Base-by-base conservation (phyloP, 2,888 invertebrate species). In the Chromoteleia sp. region DNA sequence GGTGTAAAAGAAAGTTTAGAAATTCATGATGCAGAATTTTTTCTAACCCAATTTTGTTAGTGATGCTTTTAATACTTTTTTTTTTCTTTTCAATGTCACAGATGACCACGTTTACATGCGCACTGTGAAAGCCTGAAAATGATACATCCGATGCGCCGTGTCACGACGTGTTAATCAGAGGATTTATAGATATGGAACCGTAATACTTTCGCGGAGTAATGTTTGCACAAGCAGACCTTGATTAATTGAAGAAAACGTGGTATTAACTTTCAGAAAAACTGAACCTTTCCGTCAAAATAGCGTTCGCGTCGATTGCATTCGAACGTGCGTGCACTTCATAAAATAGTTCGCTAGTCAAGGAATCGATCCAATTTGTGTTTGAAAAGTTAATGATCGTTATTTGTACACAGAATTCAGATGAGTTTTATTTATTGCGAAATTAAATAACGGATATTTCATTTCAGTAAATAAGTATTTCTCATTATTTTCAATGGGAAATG, bases 11-110 rank as follows among this genome's bases (percentile, higher is more conserved):
- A 79, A 79, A 79, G 75, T 82, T 59, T 45, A 78, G 82, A 82
- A 82, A 82, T 54, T 78, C 56, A 14, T 25, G 58, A 19, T 17
- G 39, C 33, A 48, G 45, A 45, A 45, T 63, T 75, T 61, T 75
- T 78, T 82, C 67, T 82, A 79, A 82, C 82, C 82, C 56, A 75
- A 82, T 82, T 82, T 82, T 41, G 59, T 74, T 63, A 45, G 58
- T 70, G 39, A 61, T 61, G 52, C 68, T 70, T 74, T 50, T 50
- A n/a, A n/a, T n/a, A n/a, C n/a, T n/a, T 56, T 33, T 4, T 45
- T 19, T 19, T 45, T 54, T 82, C 67, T 78, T 78, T 63, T 63
- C 48, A 67, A 67, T 71, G 65, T 79, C 54, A 82, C 82, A 79
- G 75, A 82, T 82, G 82, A 79, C 73, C 71, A 82, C 82, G 73